phyloP scores from a whole-genome alignment of 1,140 invertebrate species.

The Drosophila lowei region DNA sequence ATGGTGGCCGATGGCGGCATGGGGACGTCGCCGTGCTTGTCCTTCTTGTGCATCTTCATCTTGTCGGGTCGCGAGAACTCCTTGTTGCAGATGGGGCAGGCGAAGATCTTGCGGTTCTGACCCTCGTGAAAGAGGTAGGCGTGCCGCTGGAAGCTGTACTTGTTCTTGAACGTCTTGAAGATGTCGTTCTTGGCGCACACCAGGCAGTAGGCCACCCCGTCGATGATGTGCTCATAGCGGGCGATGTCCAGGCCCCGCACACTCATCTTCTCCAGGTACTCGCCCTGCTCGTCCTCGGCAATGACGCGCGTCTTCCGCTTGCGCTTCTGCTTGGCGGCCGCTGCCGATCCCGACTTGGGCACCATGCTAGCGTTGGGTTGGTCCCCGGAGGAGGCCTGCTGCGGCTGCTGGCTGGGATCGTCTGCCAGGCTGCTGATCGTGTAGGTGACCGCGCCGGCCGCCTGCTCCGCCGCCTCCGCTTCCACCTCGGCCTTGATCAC shows the following conservation, averaged over 20 bases:
- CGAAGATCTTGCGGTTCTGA: constrained; percentile 94
- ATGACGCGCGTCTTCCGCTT: constrained; percentile 89
- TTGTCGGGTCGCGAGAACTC: constrained; percentile 96
- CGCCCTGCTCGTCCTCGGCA: constrained; percentile 91
- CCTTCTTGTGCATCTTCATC: constrained; percentile 97
- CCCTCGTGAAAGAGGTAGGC: constrained; percentile 96
- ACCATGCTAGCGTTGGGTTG: constrained; percentile 34
- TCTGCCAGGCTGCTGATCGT: constrained; percentile 38
- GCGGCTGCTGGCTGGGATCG: constrained; percentile 41
- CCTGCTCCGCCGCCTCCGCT: constrained; percentile 54
- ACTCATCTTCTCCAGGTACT: constrained; percentile 94
- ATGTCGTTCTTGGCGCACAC: constrained; percentile 95
- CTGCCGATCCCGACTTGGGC: constrained; percentile 52
- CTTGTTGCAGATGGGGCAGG: constrained; percentile 94
- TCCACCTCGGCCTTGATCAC: constrained; percentile 71
- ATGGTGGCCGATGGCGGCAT: constrained; percentile 50
- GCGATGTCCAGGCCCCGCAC: constrained; percentile 94
- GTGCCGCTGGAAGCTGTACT: constrained; percentile 96
- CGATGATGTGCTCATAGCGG: constrained; percentile 93
- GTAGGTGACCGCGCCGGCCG: constrained; percentile 55
- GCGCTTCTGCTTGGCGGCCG: constrained; percentile 85
- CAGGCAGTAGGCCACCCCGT: constrained; percentile 94
- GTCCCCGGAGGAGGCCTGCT: not conserved
- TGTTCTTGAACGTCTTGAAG: constrained; percentile 96
- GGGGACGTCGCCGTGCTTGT: constrained; percentile 87